Conservation (phyloP, 2,113 vertebrate genomes). For the Turnix velox region DNA sequence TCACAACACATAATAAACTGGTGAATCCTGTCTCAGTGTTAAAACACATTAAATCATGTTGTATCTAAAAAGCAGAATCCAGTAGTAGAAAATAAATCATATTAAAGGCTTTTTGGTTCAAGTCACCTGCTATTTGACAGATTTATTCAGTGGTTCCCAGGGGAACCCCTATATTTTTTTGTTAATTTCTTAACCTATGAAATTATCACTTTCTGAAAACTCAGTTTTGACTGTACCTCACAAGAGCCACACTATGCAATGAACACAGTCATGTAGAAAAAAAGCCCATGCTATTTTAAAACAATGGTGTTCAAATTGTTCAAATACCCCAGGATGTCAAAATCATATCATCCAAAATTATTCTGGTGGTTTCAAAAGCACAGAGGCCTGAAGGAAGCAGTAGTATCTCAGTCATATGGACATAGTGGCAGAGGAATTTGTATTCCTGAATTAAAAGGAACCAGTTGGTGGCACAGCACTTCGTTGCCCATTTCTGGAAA, state of each 20-base stretch:
- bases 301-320: background rate
- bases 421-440: background rate
- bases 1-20: background rate
- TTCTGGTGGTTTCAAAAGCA: background rate
- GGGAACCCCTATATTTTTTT: background rate
- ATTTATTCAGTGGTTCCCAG: background rate
- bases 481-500: background rate
- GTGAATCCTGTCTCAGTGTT: background rate
- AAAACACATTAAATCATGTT: background rate
- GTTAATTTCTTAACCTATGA: background rate
- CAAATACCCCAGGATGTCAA: background rate
- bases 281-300: conserved; percentile 20
- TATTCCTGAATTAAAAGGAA: background rate
- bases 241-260: background rate
- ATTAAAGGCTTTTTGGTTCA: background rate
- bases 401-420: rapidly evolving
- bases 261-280: conserved; percentile 1
- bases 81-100: background rate
- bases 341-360: background rate
- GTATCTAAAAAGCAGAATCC: background rate
- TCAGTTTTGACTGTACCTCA: background rate
- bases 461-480: background rate
- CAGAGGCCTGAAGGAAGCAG: background rate
- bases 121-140: background rate
- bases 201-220: background rate